These are phyloP conservation scores for Aporrectodea caliginosa DNA, from an alignment of 1,140 invertebrate species.

Conservation along the genomic window DNA sequence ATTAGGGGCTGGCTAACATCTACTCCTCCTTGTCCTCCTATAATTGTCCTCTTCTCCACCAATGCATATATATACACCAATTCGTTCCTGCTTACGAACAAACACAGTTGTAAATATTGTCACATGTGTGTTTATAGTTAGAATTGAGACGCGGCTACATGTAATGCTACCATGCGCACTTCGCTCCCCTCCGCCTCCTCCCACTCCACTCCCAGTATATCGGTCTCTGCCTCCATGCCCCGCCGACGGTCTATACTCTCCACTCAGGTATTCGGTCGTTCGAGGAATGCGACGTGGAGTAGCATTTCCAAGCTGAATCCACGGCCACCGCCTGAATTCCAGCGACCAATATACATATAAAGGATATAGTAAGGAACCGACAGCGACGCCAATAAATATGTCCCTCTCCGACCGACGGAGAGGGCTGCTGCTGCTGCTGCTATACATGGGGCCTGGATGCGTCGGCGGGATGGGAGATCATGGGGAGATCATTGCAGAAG, in stretches of 20 bases:
- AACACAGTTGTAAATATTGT: constrained; percentile 1
- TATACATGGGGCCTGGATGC: background rate
- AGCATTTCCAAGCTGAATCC: background rate
- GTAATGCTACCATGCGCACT: background rate
- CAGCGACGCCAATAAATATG: background rate
- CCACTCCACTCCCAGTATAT: background rate
- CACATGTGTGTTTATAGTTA: background rate
- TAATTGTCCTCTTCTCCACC: background rate
- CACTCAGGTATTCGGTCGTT: too few relatives aligned
- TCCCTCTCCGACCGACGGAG: background rate
- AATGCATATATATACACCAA: background rate
- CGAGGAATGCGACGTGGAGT: background rate
- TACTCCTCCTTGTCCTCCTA: background rate
- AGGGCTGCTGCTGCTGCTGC: background rate
- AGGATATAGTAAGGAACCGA: background rate
- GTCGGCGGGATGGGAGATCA: background rate
- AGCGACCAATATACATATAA: background rate
- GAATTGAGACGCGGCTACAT: background rate
- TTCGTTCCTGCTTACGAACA: background rate
- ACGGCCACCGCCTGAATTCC: background rate
- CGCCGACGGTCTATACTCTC: background rate
- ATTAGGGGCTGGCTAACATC: too few relatives aligned
- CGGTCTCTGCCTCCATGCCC: background rate
- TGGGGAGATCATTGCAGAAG: background rate
- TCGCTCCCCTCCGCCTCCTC: background rate